A percentile compares a stretch with the other conserved stretches of the same genome.
phyloP scores from a whole-genome alignment of 2,888 invertebrate species.

The Sinhomidia bicolor region DNA sequence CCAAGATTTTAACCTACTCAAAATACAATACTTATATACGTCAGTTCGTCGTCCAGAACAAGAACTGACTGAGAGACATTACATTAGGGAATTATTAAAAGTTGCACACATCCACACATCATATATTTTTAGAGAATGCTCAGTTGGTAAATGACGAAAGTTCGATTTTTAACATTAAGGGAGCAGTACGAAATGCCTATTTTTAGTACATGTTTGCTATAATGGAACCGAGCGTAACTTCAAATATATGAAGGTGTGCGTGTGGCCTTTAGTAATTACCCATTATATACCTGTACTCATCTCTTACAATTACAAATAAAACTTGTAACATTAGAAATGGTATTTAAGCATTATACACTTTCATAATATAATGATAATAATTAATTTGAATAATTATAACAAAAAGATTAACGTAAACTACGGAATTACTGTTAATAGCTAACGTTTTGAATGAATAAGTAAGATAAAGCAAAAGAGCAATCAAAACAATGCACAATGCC shows the following conservation, averaged over 20 bases:
- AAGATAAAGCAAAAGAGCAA: slow-evolving; percentile 60
- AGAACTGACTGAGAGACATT: slow-evolving; percentile 49
- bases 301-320: slow-evolving; percentile 41
- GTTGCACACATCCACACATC: too few relatives aligned
- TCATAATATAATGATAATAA: slow-evolving; percentile 8
- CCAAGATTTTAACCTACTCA: slow-evolving; percentile 54
- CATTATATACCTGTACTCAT: slow-evolving; percentile 48
- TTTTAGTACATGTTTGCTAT: too few relatives aligned
- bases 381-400: slow-evolving; percentile 42
- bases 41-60: slow-evolving; percentile 40
- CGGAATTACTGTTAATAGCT: slow-evolving; percentile 43
- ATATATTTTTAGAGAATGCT: too few relatives aligned
- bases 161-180: too few relatives aligned
- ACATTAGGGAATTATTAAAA: too few relatives aligned
- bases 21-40: slow-evolving; percentile 65
- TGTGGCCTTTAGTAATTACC: too few relatives aligned
- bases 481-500: slow-evolving; percentile 52
- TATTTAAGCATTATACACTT: slow-evolving; percentile 26
- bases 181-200: too few relatives aligned
- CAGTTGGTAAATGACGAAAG: too few relatives aligned
- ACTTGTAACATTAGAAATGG: slow-evolving; percentile 41
- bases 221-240: too few relatives aligned
- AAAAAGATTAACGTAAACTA: slow-evolving; percentile 51
- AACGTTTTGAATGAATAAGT: slow-evolving; percentile 33
- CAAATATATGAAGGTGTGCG: too few relatives aligned